A percentile compares a stretch with the other conserved stretches of the same genome.
These are phyloP conservation scores for Hyalella azteca DNA, from an alignment of 2,888 invertebrate genomes.

Conservation along the genomic window DNA sequence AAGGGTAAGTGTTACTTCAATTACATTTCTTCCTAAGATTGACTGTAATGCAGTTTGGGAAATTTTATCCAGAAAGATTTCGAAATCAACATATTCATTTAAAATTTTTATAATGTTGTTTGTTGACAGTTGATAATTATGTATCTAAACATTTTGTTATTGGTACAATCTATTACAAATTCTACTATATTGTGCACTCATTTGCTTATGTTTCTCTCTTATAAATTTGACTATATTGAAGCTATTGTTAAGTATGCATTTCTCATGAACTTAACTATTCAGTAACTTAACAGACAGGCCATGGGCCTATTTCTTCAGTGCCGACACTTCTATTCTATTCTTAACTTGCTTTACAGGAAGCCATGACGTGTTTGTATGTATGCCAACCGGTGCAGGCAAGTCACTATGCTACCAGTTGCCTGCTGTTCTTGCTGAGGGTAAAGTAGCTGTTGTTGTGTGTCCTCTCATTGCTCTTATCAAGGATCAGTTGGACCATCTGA, in stretches of 20 bases:
- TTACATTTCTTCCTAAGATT: neutral
- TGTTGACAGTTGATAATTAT: neutral
- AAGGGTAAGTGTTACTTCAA: conserved; percentile 42
- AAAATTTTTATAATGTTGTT: neutral
- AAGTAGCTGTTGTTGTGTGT: conserved; percentile 91
- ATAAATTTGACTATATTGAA: neutral
- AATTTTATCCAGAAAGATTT: neutral
- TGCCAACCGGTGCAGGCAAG: conserved; percentile 99
- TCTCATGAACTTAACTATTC: neutral
- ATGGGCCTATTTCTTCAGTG: neutral
- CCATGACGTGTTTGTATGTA: conserved; percentile 91
- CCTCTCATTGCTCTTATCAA: conserved; percentile 95
- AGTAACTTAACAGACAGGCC: neutral
- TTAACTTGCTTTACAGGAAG: conserved; percentile 63
- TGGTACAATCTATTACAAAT: neutral
- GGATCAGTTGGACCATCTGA: conserved; percentile 91
- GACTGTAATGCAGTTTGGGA: neutral
- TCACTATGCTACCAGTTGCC: conserved; percentile 97
- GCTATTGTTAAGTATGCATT: neutral
- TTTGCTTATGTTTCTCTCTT: too few species aligned
- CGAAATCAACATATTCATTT: neutral
- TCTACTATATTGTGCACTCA: neutral
- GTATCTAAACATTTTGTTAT: neutral
- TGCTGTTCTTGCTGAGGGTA: conserved; percentile 78
- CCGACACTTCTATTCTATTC: too few species aligned